phyloP scores from a whole-genome alignment of 92 coral and sea anemone species.

The Phymanthus crucifer region DNA sequence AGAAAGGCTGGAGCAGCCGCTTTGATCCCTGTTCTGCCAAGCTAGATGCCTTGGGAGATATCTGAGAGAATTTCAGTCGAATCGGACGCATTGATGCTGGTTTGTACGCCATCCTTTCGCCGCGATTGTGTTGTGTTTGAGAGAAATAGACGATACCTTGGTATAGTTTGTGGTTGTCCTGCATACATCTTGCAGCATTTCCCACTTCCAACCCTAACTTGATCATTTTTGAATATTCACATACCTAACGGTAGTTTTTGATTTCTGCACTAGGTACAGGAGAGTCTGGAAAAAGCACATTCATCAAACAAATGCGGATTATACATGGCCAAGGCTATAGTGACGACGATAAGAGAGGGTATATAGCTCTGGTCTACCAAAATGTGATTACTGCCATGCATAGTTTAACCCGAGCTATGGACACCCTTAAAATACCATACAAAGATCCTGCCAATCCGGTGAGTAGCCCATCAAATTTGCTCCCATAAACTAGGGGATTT shows the following conservation, averaged over 20 bases:
- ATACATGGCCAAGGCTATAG: slow-evolving; percentile 99
- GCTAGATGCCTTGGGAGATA: slow-evolving; percentile 12
- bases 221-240: not conserved
- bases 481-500: slow-evolving; percentile 20
- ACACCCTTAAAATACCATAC: slow-evolving; percentile 90
- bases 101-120: slow-evolving; percentile 9
- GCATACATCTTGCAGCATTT: slow-evolving; percentile 7
- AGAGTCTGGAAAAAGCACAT: slow-evolving; percentile 99
- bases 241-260: slow-evolving; percentile 42
- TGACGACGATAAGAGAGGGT: slow-evolving; percentile 95
- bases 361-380: slow-evolving; percentile 91
- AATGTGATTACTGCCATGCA: slow-evolving; percentile 96
- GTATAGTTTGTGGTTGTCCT: not conserved
- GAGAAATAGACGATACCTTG: not conserved
- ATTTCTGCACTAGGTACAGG: slow-evolving; percentile 83
- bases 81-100: not conserved
- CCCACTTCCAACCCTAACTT: not conserved
- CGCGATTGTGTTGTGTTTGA: slow-evolving; percentile 42
- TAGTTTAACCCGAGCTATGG: slow-evolving; percentile 97
- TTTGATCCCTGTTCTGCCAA: not conserved
- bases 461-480: slow-evolving; percentile 30
- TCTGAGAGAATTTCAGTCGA: slow-evolving; percentile 8
- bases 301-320: slow-evolving; percentile 99
- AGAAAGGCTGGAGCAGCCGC: not conserved
- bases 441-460: slow-evolving; percentile 87